Base-by-base conservation (phyloP, 2,113 vertebrate species). In the Fulmarus glacialis region DNA sequence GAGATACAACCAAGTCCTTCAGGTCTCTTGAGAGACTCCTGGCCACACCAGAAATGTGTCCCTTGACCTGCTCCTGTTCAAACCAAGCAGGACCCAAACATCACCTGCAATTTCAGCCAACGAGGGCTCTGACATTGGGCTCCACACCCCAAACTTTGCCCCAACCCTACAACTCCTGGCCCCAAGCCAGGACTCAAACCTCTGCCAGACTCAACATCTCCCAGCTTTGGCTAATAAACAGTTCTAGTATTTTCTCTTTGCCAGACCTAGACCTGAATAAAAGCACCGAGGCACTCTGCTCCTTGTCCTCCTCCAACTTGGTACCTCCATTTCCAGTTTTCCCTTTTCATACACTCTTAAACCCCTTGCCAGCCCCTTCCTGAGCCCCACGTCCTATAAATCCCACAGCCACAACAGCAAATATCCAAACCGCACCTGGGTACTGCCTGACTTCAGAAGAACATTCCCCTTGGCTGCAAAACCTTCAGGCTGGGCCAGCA, bases 81-180 rank as follows among this genome's bases (percentile, higher is more conserved):
- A 75, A 75, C 24, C 0, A 0, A 70, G 64, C 0, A 0, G 48
- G 47, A 62, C 7, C 11, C 32, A 68, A 67, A 43, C 15, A 48
- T 5, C 47, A 86, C 38, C 77, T 50, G 48, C 24, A 68, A 63
- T 55, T 84, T 55, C 77, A 81, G 77, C 14, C 14, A 30, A 38
- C 3, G 9, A 48, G 34, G 38, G 4, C 23, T 47, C 74, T 59
- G 38, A 68, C 3, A 5, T 56, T 1, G 15, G 26, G 43, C 19
- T 85, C 53, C 62, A 66, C 18, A 42, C 8, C 11, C 32, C n/a
- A 78, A 10, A 16, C 40, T 79, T 73, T 45, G 16, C 10, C 38
- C 42, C 64, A 93, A 12, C n/a, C 53, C 56, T 24, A 38, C 36
- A 72, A 36, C 67, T 90, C 29, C 42, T 63, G 68, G 55, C 43